Evolutionary conservation across 2,797 vertebrate species (phyloP).

Genomic region (Cossypha caffra): DNA sequence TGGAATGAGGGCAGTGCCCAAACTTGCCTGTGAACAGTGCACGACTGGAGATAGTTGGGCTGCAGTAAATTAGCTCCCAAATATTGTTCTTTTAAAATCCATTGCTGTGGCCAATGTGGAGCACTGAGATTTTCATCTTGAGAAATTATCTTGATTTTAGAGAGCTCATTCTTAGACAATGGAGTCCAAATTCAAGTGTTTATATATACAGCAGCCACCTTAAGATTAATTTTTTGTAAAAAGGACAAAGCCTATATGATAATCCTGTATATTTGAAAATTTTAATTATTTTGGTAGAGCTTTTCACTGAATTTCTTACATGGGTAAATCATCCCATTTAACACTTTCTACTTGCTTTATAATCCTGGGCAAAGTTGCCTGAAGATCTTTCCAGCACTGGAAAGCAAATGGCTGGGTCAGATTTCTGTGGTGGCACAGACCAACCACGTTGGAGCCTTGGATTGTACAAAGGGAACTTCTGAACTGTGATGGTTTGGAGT

Average conservation of each 20-base stretch:
- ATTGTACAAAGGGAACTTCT: neutral
- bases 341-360: neutral
- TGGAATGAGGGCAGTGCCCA: neutral
- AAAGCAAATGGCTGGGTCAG: accelerated
- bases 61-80: neutral
- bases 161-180: neutral
- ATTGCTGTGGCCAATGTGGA: neutral
- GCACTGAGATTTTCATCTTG: neutral
- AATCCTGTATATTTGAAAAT: neutral
- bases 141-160: neutral
- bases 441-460: accelerated
- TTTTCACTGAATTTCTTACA: neutral
- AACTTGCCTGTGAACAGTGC: neutral
- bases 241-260: accelerated
- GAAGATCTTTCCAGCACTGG: neutral
- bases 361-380: neutral
- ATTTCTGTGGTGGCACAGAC: neutral
- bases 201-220: accelerated
- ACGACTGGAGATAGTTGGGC: neutral
- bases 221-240: neutral
- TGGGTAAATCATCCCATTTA: neutral
- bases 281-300: neutral
- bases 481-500: accelerated
- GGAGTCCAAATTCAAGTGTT: neutral
- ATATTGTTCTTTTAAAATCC: neutral